Base-by-base conservation (phyloP, 2,888 invertebrate species). In the Pachydiplax longipennis region DNA sequence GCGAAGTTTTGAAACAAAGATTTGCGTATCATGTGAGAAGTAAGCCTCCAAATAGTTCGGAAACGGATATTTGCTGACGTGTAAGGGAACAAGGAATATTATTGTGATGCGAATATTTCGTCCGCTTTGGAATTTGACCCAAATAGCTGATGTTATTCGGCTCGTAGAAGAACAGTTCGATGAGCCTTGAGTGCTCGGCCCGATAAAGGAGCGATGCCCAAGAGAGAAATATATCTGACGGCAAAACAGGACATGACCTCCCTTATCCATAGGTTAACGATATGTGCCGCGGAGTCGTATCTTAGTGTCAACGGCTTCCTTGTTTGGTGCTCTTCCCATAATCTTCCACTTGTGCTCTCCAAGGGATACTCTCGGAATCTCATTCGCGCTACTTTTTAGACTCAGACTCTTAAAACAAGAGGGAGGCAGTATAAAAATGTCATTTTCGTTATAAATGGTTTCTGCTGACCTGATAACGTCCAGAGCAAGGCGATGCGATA, bases 271-370 rank as follows among this genome's bases (percentile, higher is more conserved):
- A n/a, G 87, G 65, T n/a, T 87, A 58, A 58, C 37, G 87, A 65
- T 87, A 87, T 87, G 73, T 37, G 65, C 61, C 31, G 73, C 48
- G 22, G 10, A 40, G 48, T 82, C 82, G 48, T 82, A 87, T 87
- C 65, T 65, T 61, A 10, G 65, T 87, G 53, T 83, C 83, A 83
- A 83, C 83, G 83, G 40, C 87, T 65, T 37, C 87, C 65, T 65
- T 87, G 58, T 87, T 87, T 40, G 8, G 35, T 31, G 53, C 31
- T 18, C 61, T 87, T 61, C 37, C 37, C 87, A n/a, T 87, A 65
- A 87, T 87, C 61, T 65, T 65, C 22, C 25, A 25, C 65, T 8
- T 65, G n/a, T n/a, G 25, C 31, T 25, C 73, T 31, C 73, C 73
- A 13, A 25, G 73, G 73, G 73, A 73, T 73, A 73, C 73, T 31